A percentile compares a stretch with the other conserved stretches of the same genome.
phyloP scores from a whole-genome alignment of 2,888 invertebrate species.

The Galerucella calmariensis region DNA sequence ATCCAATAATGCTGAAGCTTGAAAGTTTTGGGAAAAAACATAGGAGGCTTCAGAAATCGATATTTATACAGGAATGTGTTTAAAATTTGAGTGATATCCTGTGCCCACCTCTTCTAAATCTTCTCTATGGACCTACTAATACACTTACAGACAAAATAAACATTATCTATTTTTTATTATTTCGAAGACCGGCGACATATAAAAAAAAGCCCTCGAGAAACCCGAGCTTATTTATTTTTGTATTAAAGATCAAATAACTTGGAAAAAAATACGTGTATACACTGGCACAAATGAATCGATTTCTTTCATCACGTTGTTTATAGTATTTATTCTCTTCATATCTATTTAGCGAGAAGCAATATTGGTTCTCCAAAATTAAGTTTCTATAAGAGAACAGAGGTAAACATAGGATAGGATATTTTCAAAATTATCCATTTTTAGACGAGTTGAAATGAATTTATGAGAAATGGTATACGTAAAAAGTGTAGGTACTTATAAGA shows the following conservation, averaged over 20 bases:
- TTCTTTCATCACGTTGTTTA: background rate
- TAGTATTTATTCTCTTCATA: background rate
- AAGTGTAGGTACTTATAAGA: background rate
- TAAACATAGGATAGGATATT: too few species aligned
- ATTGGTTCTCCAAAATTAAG: background rate
- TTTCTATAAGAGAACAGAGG: too few species aligned
- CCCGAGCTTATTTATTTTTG: background rate
- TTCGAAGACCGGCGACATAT: background rate
- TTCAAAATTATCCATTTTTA: too few species aligned
- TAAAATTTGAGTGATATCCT: too few species aligned
- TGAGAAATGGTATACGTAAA: too few species aligned
- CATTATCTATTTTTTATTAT: background rate
- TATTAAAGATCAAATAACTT: background rate
- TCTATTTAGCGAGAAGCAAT: background rate
- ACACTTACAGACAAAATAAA: background rate
- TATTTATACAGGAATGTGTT: too few species aligned
- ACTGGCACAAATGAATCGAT: background rate
- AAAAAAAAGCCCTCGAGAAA: background rate
- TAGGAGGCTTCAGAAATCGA: too few species aligned
- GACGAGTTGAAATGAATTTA: too few species aligned
- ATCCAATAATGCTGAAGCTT: too few species aligned
- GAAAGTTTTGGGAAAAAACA: too few species aligned
- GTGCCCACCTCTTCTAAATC: too few species aligned
- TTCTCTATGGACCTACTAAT: too few species aligned
- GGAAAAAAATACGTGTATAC: background rate